A percentile compares a stretch with the other conserved stretches of the same genome.
Conservation (phyloP, 1,140 invertebrate species). For the Ips typographus region DNA sequence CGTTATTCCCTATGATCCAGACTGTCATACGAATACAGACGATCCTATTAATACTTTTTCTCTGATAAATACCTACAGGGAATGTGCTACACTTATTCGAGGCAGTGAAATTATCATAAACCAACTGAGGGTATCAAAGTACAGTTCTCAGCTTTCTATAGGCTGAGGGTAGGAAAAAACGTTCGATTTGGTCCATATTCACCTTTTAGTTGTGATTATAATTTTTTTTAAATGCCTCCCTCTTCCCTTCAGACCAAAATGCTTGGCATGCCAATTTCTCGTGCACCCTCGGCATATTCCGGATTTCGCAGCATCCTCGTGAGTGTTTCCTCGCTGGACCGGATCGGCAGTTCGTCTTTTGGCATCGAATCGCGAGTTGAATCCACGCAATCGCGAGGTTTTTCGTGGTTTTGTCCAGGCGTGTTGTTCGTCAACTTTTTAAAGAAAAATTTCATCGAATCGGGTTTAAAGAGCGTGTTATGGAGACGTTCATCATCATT, state of each 20-base stretch:
- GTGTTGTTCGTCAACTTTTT: constrained; percentile 12
- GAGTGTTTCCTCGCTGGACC: constrained; percentile 17
- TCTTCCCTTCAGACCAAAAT: not conserved
- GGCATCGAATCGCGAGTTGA: not conserved
- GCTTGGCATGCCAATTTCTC: constrained; percentile 4
- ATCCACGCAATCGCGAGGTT: not conserved
- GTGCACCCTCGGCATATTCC: constrained; percentile 7
- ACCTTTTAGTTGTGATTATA: too few species aligned
- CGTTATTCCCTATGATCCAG: too few species aligned
- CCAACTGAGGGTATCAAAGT: too few species aligned
- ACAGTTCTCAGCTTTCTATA: too few species aligned
- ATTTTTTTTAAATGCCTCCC: too few species aligned
- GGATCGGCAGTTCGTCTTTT: constrained; percentile 21
- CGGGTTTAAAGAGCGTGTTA: constrained; percentile 30
- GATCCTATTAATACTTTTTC: too few species aligned
- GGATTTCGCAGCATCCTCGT: constrained; percentile 19
- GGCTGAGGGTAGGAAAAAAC: too few species aligned
- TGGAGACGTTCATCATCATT: constrained; percentile 60
- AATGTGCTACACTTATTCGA: too few species aligned
- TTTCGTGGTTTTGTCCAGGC: constrained; percentile 15
- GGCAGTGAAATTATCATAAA: too few species aligned
- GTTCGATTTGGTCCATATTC: too few species aligned
- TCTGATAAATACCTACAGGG: too few species aligned
- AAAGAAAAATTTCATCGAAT: not conserved
- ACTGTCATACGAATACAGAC: too few species aligned